Evolutionary conservation across 2,113 vertebrate genomes (phyloP), one percentile per base, ranked within the genome.

Genomic region (Astur gentilis): DNA sequence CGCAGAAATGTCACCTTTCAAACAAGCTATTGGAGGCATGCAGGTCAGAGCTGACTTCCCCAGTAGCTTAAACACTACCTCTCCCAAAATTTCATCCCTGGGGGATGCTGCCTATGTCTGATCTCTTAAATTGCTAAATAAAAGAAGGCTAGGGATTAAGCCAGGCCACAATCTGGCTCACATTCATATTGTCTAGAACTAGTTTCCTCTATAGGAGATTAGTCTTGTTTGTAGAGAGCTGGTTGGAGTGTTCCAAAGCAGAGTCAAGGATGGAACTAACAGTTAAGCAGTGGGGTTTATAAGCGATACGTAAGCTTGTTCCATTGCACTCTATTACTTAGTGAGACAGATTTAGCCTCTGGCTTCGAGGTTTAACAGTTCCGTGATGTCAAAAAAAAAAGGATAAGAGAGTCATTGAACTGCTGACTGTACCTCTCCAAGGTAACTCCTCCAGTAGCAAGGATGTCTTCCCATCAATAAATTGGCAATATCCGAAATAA

Each of bases 1-100:
- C 93, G 80, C 92, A 91, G 92, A 95, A 96, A 95, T 91, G 90
- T 93, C 95, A 94, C 95, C 87, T 96, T 96, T 94, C 62, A 94
- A 90, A 45, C 73, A 62, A 83, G 82, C 75, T 96, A 73, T 96
- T 10, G 0, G 66, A 87, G 58, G 29, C 31, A 7, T 32, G 54
- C 90, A 80, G 95, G 95, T 96, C 87, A 91, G 92, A 96, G 65
- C 96, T 95, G 61, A 72, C 58, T 94, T 94, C 49, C 40, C 15
- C 66, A 91, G 87, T 80, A 94, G 84, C 90, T 94, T 76, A 80
- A 94, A 85, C 10, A 23, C 16, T 64, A 5, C 91, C 23, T 89
- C 81, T 90, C 78, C 84, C 75, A 52, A 80, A 80, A 90, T 96
- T 75, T 96, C 40, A 29, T 93, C 92, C 82, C 90, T 73, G 25